Percentiles rank a stretch among this genome's conserved stretches.
These are phyloP conservation scores for Piscicola geometra DNA, from an alignment of 2,888 invertebrate species.

Conservation along the genomic window DNA sequence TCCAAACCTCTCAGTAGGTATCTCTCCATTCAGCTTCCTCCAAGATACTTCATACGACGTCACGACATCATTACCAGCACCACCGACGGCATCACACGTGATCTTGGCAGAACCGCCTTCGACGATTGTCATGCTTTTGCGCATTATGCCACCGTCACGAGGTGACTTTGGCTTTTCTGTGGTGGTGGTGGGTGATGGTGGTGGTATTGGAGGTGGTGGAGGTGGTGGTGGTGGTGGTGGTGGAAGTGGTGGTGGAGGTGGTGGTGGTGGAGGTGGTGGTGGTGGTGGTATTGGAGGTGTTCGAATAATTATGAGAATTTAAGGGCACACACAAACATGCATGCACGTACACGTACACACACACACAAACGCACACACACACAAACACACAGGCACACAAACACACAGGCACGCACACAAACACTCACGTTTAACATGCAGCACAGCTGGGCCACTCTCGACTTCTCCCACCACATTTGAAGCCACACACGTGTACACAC, in stretches of 20 bases:
- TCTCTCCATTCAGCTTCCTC: constrained; percentile 42
- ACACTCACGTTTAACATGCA: constrained; percentile 52
- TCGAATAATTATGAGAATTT: not conserved
- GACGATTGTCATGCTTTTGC: constrained; percentile 21
- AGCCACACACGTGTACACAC: constrained; percentile 84
- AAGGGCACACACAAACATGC: not conserved
- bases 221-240: not conserved
- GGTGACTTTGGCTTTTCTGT: not conserved
- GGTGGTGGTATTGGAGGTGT: too few species aligned
- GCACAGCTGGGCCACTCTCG: constrained; percentile 64
- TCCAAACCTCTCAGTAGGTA: constrained; percentile 48
- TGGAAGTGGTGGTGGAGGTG: not conserved
- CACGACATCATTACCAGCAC: constrained; percentile 41
- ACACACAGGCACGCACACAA: not conserved
- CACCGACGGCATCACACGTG: constrained; percentile 43
- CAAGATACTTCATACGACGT: constrained; percentile 44
- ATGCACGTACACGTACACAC: not conserved
- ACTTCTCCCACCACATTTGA: constrained; percentile 83
- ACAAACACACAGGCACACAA: not conserved
- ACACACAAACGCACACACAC: constrained; percentile 12
- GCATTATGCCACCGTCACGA: not conserved
- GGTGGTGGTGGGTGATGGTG: not conserved
- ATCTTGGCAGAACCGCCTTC: constrained; percentile 41
- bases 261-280: not conserved
- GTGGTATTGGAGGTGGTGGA: not conserved